Evolutionary conservation across 1,140 invertebrate species (phyloP), one percentile per base, ranked within the genome.

Genomic region (Lasioglossum baleicum): DNA sequence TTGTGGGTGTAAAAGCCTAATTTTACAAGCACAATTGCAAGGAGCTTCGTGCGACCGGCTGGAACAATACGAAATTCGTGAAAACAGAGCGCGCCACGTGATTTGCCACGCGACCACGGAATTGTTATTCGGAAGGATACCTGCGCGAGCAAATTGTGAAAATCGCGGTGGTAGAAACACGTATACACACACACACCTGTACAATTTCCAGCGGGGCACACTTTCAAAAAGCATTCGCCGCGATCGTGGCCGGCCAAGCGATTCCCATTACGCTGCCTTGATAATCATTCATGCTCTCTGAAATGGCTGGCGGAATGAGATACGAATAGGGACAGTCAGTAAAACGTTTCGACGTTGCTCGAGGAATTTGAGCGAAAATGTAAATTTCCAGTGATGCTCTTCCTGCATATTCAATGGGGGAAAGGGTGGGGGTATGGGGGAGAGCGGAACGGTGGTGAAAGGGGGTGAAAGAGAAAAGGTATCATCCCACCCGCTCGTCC

Each of bases 321-420:
- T 72, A 44, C 80, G 48, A 68, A 13, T 63, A 67, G 76, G 67
- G 67, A 78, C 75, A 78, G 80, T 67, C 70, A 63, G 70, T 74
- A 73, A 82, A 82, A 82, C 81, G 78, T 80, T 78, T 72, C 75
- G 68, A 26, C 68, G 67, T 73, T 63, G 51, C 64, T 53, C 75
- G 51, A 60, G 51, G 65, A 82, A 70, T 70, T 82, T 53, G 42
- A 73, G 48, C 76, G 75, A 79, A 82, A 80, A 82, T 82, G 81
- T 81, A 80, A 83, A 81, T 83, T 83, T 68, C 78, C 65, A 56
- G 61, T 61, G 81, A 73, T 81, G 67, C 81, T 76, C 79, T 73
- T 67, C 78, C 71, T 83, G 78, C 81, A 83, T 83, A 80, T 83
- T 81, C 81, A 83, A 81, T 82, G 63, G 22, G 64, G 15, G n/a